Evolutionary conservation across 1,140 invertebrate species (phyloP).

Genomic region (Calephelis virginiensis): DNA sequence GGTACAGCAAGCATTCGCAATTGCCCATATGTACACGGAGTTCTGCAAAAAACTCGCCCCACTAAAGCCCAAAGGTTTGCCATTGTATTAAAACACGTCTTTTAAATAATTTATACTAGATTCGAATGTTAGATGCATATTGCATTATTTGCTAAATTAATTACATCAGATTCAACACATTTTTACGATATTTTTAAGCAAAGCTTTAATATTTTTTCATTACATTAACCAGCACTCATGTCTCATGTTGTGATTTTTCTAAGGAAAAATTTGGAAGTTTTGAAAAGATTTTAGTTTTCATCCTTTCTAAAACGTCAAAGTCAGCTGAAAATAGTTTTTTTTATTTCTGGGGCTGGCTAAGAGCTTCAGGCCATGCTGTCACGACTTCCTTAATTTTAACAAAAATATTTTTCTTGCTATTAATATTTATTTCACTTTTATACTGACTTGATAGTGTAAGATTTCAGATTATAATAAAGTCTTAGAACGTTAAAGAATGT

Average conservation of each 20-base stretch:
- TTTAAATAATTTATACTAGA: not conserved
- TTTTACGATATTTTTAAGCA: slow-evolving; percentile 1
- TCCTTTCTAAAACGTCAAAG: not conserved
- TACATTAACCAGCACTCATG: not conserved
- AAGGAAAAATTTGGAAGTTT: not conserved
- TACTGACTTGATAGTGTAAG: too few relatives aligned
- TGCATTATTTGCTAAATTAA: not conserved
- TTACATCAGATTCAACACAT: not conserved
- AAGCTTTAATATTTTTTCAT: not conserved
- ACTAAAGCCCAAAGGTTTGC: not conserved
- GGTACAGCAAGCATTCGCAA: slow-evolving; percentile 28
- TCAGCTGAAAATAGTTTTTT: not conserved
- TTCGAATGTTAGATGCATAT: not conserved
- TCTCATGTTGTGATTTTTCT: too few relatives aligned
- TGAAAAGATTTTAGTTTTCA: not conserved
- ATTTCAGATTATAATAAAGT: too few relatives aligned
- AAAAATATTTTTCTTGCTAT: too few relatives aligned
- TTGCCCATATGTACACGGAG: not conserved
- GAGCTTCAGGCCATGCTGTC: too few relatives aligned
- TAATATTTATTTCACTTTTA: too few relatives aligned
- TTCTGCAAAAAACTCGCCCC: not conserved
- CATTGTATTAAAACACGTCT: not conserved
- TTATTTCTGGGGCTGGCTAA: too few relatives aligned
- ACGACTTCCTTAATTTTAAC: too few relatives aligned
- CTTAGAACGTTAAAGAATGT: too few relatives aligned